Evolutionary conservation across 2,888 invertebrate genomes (phyloP).

Genomic region (Erebia palarica): DNA sequence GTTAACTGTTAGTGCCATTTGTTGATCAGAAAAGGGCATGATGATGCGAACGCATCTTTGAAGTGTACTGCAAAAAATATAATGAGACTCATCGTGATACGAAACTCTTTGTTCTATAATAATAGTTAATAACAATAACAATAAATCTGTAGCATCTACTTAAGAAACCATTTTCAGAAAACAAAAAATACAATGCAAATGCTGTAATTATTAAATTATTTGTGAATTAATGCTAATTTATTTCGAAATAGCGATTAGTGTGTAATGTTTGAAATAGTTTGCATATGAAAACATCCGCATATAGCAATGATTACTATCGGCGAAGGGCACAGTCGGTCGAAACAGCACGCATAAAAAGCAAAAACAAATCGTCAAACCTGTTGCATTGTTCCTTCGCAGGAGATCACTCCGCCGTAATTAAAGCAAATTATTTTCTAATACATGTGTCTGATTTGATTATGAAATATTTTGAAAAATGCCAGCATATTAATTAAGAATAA

Average conservation of each 20-base stretch:
- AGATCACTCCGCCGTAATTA: slow-evolving; percentile 66
- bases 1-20: slow-evolving; percentile 72
- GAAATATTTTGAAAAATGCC: slow-evolving; percentile 16
- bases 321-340: slow-evolving; percentile 44
- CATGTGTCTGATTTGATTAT: slow-evolving; percentile 40
- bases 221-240: slow-evolving; percentile 3
- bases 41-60: slow-evolving; percentile 58
- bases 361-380: slow-evolving; percentile 75
- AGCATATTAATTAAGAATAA: too few relatives aligned
- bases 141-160: not conserved
- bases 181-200: slow-evolving; percentile 1
- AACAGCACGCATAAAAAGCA: slow-evolving; percentile 58
- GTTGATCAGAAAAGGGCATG: slow-evolving; percentile 64
- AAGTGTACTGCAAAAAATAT: slow-evolving; percentile 56
- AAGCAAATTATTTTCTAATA: slow-evolving; percentile 57
- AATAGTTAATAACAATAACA: not conserved
- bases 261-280: slow-evolving; percentile 22
- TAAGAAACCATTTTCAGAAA: not conserved
- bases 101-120: slow-evolving; percentile 13
- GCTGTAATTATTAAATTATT: slow-evolving; percentile 3
- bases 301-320: slow-evolving; percentile 29
- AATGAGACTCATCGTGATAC: slow-evolving; percentile 8
- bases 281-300: slow-evolving; percentile 45
- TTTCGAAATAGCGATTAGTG: slow-evolving; percentile 12
- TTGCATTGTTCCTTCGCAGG: slow-evolving; percentile 75